Evolutionary conservation across 2,888 invertebrate genomes (phyloP).

Genomic region (Eupithecia tripunctaria): DNA sequence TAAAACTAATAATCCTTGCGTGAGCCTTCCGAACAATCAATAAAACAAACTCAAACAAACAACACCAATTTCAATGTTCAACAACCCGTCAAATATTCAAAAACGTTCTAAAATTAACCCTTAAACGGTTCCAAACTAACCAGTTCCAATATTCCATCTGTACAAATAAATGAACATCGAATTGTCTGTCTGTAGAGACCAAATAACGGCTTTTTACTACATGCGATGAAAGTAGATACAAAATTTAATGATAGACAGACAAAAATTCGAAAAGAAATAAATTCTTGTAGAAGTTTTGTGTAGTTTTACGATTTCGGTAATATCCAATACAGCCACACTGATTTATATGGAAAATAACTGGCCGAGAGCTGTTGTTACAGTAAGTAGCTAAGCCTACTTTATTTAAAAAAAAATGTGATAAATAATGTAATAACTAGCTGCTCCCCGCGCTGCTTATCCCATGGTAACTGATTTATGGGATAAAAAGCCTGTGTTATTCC

Average conservation of each 20-base stretch:
- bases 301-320: too few species aligned
- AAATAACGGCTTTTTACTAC: too few species aligned
- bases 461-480: too few species aligned
- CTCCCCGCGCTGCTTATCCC: too few species aligned
- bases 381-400: too few species aligned
- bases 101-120: slow-evolving; percentile 27
- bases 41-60: slow-evolving; percentile 2
- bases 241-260: too few species aligned
- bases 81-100: slow-evolving; percentile 18
- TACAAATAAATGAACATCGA: neutral
- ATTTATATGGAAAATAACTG: neutral
- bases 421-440: too few species aligned
- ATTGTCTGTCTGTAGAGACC: neutral
- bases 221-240: too few species aligned
- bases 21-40: neutral
- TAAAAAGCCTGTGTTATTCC: too few species aligned
- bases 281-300: too few species aligned
- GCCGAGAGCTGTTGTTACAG: neutral
- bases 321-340: neutral
- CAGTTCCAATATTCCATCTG: slow-evolving; percentile 18
- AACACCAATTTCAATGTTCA: slow-evolving; percentile 11
- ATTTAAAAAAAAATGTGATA: too few species aligned
- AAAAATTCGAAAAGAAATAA: too few species aligned
- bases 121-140: slow-evolving; percentile 41
- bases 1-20: neutral